Conservation (phyloP, 1,140 invertebrate species). For the Macrobrachium nipponense region DNA sequence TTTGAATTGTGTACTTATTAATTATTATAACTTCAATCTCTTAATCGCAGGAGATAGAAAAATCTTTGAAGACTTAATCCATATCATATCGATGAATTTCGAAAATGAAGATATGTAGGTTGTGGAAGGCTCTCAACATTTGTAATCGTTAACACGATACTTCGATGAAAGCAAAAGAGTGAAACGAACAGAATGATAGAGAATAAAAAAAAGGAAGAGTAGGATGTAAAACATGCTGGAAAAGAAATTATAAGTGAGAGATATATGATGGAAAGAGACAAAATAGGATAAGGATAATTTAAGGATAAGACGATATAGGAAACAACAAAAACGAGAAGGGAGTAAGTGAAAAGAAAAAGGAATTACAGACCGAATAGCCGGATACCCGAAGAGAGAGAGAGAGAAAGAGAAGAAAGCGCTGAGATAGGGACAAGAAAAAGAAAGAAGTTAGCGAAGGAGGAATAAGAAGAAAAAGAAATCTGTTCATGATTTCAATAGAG, state of each 20-base stretch:
- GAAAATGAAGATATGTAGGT: too few relatives aligned
- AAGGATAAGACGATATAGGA: background rate
- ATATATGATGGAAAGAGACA: background rate
- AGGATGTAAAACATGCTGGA: background rate
- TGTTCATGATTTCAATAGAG: background rate
- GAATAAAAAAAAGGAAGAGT: background rate
- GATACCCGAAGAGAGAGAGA: background rate
- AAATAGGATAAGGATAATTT: too few relatives aligned
- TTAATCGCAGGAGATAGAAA: too few relatives aligned
- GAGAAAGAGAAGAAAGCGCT: too few relatives aligned
- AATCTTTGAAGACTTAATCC: too few relatives aligned
- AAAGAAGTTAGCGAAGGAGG: background rate
- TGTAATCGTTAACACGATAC: too few relatives aligned
- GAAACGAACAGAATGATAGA: background rate
- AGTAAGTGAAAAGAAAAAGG: background rate
- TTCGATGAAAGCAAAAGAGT: background rate
- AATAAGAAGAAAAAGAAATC: background rate
- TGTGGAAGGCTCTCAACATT: too few relatives aligned
- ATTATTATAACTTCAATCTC: too few relatives aligned
- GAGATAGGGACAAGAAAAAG: too few relatives aligned
- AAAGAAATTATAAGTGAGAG: background rate
- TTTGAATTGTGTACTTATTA: too few relatives aligned
- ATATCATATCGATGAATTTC: too few relatives aligned
- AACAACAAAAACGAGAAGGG: background rate
- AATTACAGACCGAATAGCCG: too few relatives aligned